A percentile compares a stretch with the other conserved stretches of the same genome.
These are phyloP conservation scores for Lasioglossum figueresi DNA, from an alignment of 2,888 invertebrate species.

Conservation along the genomic window DNA sequence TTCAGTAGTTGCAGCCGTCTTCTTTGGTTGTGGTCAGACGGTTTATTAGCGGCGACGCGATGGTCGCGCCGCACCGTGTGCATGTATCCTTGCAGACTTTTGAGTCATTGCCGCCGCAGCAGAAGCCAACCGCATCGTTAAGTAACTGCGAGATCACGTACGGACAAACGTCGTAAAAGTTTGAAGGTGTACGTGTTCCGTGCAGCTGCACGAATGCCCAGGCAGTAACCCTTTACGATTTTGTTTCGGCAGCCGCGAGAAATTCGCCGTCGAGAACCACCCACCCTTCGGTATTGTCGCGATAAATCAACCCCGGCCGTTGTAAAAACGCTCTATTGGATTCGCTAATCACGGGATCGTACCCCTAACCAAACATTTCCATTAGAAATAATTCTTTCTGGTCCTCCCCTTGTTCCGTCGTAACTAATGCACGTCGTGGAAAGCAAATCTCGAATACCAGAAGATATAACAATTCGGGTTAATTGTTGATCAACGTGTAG, in stretches of 20 bases:
- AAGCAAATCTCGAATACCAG: no score
- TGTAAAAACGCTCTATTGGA: conserved; percentile 10
- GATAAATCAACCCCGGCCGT: conserved; percentile 31
- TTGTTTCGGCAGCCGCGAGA: conserved; percentile 44
- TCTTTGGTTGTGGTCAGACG: conserved; percentile 43
- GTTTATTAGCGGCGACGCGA: conserved; percentile 32
- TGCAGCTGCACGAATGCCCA: conserved; percentile 11
- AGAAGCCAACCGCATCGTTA: conserved; percentile 60
- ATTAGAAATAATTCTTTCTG: background rate
- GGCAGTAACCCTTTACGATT: conserved; percentile 43
- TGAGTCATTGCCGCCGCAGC: conserved; percentile 53
- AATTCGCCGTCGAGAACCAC: conserved; percentile 46
- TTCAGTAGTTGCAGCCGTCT: conserved; percentile 52
- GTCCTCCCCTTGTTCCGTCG: background rate
- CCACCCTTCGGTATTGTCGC: conserved; percentile 48
- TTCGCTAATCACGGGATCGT: background rate
- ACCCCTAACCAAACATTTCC: background rate
- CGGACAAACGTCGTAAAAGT: conserved; percentile 43
- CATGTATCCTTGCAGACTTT: conserved; percentile 25
- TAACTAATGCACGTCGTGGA: background rate
- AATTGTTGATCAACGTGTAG: background rate
- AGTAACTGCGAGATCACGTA: conserved; percentile 49
- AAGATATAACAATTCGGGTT: background rate
- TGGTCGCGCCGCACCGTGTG: background rate
- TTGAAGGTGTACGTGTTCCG: background rate